A percentile compares a stretch with the other conserved stretches of the same genome.
Evolutionary conservation across 37 sponge, comb jelly and placozoan species (phyloP).

Genomic region (Beroe ovata): DNA sequence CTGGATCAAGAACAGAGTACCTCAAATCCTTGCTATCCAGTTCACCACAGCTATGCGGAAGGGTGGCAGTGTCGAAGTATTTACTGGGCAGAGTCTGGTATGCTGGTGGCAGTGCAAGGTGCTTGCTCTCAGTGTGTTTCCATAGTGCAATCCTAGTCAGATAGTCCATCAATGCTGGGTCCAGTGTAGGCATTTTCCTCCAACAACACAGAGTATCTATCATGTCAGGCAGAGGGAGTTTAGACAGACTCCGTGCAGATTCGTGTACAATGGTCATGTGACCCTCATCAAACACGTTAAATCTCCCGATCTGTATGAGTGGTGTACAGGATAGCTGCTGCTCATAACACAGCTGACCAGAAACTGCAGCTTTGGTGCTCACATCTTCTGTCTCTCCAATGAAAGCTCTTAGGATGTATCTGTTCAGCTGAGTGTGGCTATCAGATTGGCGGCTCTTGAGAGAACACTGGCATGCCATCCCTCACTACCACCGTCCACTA

Average conservation of each 20-base stretch:
- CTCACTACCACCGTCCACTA: too few species aligned
- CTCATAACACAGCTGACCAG: neutral
- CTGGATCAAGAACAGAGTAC: constrained; percentile 12
- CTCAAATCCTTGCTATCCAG: too few species aligned
- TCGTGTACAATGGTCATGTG: constrained; percentile 7
- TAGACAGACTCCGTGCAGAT: neutral
- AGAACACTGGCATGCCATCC: neutral
- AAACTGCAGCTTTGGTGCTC: neutral
- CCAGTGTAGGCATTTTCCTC: neutral
- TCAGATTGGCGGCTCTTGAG: neutral
- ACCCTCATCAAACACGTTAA: neutral
- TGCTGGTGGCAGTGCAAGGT: constrained; percentile 25
- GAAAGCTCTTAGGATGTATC: neutral
- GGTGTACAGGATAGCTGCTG: neutral
- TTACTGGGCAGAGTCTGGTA: constrained; percentile 12
- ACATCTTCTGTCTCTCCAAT: neutral
- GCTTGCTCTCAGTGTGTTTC: neutral
- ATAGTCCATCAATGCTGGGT: constrained; percentile 3
- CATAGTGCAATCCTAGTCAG: neutral
- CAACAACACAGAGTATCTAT: neutral
- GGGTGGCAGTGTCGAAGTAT: neutral
- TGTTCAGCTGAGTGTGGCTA: neutral
- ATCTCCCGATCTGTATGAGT: neutral
- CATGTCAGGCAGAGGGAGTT: neutral
- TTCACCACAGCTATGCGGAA: too few species aligned